Percentiles rank a stretch among this genome's conserved stretches.
phyloP scores from a whole-genome alignment of 2,797 vertebrate species.

The Gouania willdenowi region DNA sequence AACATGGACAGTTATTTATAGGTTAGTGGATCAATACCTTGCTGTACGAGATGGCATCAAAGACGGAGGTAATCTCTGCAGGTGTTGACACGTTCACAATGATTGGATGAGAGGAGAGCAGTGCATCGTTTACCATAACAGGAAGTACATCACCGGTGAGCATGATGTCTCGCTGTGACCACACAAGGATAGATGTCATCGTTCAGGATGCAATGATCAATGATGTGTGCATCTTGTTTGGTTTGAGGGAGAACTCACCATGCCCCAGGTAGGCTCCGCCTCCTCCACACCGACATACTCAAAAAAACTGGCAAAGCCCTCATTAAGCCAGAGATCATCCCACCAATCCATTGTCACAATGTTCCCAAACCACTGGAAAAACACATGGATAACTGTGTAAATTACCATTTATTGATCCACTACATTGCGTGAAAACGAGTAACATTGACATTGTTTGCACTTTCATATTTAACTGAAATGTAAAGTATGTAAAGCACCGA shows the following conservation, averaged over 20 bases:
- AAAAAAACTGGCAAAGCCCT: constrained; percentile 97
- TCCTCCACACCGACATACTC: constrained; percentile 85
- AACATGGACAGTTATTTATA: not conserved
- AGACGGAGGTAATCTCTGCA: constrained; percentile 94
- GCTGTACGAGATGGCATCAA: constrained; percentile 94
- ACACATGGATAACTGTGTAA: too few species aligned
- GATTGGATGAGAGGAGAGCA: constrained; percentile 90
- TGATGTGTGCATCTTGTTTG: too few species aligned
- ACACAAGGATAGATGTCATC: not conserved
- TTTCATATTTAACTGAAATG: too few species aligned
- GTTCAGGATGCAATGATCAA: too few species aligned
- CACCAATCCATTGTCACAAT: constrained; percentile 99
- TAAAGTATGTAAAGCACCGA: too few species aligned
- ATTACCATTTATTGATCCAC: too few species aligned
- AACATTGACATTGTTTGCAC: too few species aligned
- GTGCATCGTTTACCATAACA: constrained; percentile 89
- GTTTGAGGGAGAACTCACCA: constrained; percentile 72
- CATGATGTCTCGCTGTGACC: constrained; percentile 85
- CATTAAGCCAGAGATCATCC: constrained; percentile 97
- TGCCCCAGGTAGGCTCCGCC: constrained; percentile 81
- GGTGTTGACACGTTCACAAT: constrained; percentile 84
- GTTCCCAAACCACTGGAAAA: constrained; percentile 95
- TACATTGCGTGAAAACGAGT: too few species aligned
- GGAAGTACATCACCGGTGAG: constrained; percentile 87
- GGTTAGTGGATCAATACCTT: constrained; percentile 79